Percentiles rank a stretch among this genome's conserved stretches.
phyloP scores from a whole-genome alignment of 1,140 invertebrate species.

The Sesamia nonagrioides region DNA sequence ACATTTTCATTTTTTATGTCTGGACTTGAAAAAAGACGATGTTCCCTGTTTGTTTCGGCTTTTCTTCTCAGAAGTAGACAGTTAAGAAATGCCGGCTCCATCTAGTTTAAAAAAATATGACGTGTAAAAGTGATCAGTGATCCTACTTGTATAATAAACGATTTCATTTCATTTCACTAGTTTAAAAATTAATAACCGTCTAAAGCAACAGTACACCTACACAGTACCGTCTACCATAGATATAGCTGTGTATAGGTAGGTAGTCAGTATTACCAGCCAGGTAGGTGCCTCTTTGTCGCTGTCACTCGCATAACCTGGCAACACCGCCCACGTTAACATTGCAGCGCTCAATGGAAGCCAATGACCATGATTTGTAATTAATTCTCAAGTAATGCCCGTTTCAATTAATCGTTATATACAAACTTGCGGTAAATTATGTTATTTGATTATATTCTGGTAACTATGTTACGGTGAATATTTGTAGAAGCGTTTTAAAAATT shows the following conservation, averaged over 20 bases:
- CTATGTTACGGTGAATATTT: background rate
- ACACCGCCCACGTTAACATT: background rate
- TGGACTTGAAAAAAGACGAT: too few relatives aligned
- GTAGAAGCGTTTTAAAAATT: background rate
- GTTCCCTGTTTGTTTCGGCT: too few relatives aligned
- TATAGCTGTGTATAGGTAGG: background rate
- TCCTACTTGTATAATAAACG: too few relatives aligned
- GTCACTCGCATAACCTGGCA: slow-evolving; percentile 12
- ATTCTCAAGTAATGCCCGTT: slow-evolving; percentile 9
- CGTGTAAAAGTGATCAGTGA: too few relatives aligned
- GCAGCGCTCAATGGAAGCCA: background rate
- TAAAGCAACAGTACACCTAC: too few relatives aligned
- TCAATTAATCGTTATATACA: background rate
- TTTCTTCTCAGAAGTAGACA: too few relatives aligned
- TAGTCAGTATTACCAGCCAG: background rate
- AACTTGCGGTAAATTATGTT: background rate
- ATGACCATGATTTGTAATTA: slow-evolving; percentile 2
- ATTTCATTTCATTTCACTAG: too few relatives aligned
- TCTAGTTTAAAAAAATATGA: too few relatives aligned
- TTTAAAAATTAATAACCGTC: too few relatives aligned
- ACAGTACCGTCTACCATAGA: too few relatives aligned
- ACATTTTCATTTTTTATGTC: too few relatives aligned
- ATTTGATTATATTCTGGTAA: background rate
- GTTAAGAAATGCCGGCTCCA: too few relatives aligned
- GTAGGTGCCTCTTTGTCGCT: background rate